Percentiles rank a stretch among this genome's conserved stretches.
These are phyloP conservation scores for Pyrrhosoma nymphula DNA, from an alignment of 2,888 invertebrate species.

Conservation along the genomic window DNA sequence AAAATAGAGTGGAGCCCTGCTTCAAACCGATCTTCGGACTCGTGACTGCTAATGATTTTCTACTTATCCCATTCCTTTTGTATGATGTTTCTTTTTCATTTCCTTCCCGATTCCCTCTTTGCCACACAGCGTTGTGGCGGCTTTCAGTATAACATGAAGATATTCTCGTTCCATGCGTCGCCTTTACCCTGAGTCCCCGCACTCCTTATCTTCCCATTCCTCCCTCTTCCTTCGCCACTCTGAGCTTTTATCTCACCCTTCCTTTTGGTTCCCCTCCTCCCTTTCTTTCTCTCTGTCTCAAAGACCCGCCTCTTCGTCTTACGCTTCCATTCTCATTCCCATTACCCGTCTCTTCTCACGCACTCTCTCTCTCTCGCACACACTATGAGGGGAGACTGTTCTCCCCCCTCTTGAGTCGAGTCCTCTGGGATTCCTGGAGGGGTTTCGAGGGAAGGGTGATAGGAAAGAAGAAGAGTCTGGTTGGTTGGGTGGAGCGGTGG, in stretches of 20 bases:
- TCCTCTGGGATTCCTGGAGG: background rate
- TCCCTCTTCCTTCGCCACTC: background rate
- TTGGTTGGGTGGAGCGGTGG: background rate
- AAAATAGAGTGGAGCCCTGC: no score
- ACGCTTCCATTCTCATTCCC: conserved; percentile 20
- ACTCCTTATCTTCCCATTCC: background rate
- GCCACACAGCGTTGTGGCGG: no score
- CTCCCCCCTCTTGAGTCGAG: background rate
- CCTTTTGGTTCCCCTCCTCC: background rate
- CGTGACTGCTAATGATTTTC: no score
- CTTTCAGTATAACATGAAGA: background rate
- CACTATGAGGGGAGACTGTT: background rate
- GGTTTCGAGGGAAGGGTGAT: background rate
- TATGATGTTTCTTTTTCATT: no score
- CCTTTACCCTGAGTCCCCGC: no score
- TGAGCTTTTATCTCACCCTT: background rate
- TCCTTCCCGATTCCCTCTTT: no score
- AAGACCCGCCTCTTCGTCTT: background rate
- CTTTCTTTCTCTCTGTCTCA: no score
- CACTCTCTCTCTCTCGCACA: background rate
- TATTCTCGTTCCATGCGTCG: no score
- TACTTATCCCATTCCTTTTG: no score
- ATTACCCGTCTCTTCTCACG: background rate
- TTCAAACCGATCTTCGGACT: no score
- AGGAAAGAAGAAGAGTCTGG: background rate